Evolutionary conservation across 2,797 vertebrate genomes (phyloP).

Genomic region (Pseudopleuronectes americanus): DNA sequence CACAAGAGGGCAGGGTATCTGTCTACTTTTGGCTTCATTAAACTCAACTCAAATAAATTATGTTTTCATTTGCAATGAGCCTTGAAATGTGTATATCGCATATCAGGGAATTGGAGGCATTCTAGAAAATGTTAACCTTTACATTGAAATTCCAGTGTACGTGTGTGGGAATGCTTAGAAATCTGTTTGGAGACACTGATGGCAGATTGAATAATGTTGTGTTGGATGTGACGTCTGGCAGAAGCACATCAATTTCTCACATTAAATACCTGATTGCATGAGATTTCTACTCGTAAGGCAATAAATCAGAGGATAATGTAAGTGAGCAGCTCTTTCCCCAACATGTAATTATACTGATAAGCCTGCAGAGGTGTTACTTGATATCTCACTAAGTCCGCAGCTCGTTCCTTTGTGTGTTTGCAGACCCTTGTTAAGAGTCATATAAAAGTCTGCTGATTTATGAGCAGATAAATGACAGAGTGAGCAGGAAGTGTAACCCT

Average conservation of each 20-base stretch:
- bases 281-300: background rate
- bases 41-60: background rate
- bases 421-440: constrained; percentile 58
- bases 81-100: background rate
- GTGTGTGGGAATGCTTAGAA: background rate
- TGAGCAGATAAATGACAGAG: constrained; percentile 55
- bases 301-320: constrained; percentile 3
- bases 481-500: constrained; percentile 31
- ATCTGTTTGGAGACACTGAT: background rate
- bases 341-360: constrained; percentile 53
- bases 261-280: background rate
- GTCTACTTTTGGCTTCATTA: constrained; percentile 10
- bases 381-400: constrained; percentile 52
- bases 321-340: constrained; percentile 7
- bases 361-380: constrained; percentile 38
- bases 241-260: background rate
- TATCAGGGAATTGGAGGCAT: background rate
- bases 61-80: background rate
- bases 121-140: background rate
- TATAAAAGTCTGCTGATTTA: constrained; percentile 69
- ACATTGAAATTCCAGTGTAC: background rate
- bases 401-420: constrained; percentile 38
- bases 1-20: constrained; percentile 55
- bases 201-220: background rate
- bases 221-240: constrained; percentile 28